Evolutionary conservation across 2,888 invertebrate genomes (phyloP), one percentile per base, ranked within the genome.

Genomic region (Drosophila fungiperda): DNA sequence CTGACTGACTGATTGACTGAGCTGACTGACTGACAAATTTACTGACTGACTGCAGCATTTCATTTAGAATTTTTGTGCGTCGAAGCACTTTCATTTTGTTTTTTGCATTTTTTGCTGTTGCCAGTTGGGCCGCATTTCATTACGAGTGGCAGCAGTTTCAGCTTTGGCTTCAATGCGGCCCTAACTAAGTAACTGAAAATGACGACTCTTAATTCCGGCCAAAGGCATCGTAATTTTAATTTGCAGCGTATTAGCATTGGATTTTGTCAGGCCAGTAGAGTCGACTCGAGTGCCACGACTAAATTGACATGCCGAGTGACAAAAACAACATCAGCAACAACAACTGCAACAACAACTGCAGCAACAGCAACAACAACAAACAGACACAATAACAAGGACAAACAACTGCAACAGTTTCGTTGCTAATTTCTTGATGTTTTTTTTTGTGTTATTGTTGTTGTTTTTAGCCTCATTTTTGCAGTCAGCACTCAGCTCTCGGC

Each of bases 221-320:
- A 84, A 76, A 60, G 85, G 74, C 80, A 80, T 65, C 76, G 74
- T 74, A 79, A 87, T 85, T 89, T 85, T 85, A 87, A 85, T 85
- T 89, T 83, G 67, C 76, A 73, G 74, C 73, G 71, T 70, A 77
- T 87, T 83, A 81, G 76, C 84, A 79, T 76, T 71, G 79, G 76
- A 82, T 79, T 81, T 82, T 77, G 82, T 59, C 77, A 67, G 68
- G 73, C 72, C 71, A 53, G 53, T 48, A 65, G 61, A 36, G 38
- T 12, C 33, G 15, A 45, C 8, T 32, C 29, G 57, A 68, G 52
- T 63, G 62, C 60, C 45, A 32, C 33, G 57, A 32, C 66, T 4
- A 77, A 82, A 82, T 82, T 85, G 83, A 70, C 83, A 80, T 55
- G 66, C 67, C 68, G 49, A 57, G 57, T 42, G 52, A 33, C 49